These are phyloP conservation scores for Parthenolecanium corni DNA, from an alignment of 2,888 invertebrate species.

Conservation along the genomic window DNA sequence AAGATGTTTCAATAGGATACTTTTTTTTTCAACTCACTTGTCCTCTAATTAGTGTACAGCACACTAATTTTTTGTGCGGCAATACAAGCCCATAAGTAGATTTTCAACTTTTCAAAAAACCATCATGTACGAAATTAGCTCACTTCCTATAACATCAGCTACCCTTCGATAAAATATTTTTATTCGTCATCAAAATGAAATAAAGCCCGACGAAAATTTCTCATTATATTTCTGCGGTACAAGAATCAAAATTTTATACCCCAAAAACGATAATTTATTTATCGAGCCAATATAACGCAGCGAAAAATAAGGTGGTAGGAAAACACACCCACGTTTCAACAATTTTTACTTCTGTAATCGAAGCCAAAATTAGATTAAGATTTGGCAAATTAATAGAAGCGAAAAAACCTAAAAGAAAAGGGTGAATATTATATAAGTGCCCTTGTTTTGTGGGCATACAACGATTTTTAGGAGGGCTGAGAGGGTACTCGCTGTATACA, in stretches of 20 bases:
- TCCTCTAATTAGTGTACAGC: no score
- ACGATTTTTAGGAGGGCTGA: not conserved
- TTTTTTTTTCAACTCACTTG: no score
- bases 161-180: no score
- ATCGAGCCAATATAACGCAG: not conserved
- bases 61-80: no score
- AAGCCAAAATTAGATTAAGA: constrained; percentile 23
- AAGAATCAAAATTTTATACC: not conserved
- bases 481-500: not conserved
- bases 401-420: constrained; percentile 4
- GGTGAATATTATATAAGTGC: constrained; percentile 17
- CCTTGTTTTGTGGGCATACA: not conserved
- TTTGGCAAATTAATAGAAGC: constrained; percentile 16
- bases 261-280: not conserved
- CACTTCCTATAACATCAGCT: no score
- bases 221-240: not conserved
- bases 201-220: no score
- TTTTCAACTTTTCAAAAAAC: no score
- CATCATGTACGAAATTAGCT: no score
- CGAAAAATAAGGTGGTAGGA: not conserved
- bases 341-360: constrained; percentile 9
- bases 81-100: no score
- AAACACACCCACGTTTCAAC: constrained; percentile 1
- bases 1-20: no score
- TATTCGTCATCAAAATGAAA: no score